phyloP scores from a whole-genome alignment of 1,140 invertebrate species.

The Anastrepha ludens region DNA sequence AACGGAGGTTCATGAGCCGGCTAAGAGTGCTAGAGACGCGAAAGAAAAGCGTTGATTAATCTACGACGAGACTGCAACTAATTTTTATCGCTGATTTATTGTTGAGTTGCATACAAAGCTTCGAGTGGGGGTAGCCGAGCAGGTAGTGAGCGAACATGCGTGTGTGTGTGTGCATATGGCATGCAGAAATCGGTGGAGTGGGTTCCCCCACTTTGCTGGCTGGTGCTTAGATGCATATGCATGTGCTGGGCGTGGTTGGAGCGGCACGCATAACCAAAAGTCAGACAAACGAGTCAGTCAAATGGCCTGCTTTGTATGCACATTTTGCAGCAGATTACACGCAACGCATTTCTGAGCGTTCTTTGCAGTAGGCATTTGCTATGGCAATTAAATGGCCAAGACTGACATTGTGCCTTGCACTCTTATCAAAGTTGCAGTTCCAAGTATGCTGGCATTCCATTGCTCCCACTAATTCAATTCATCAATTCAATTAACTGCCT shows the following conservation, averaged over 20 bases:
- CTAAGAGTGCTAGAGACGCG: neutral
- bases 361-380: neutral
- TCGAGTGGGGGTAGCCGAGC: neutral
- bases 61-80: neutral
- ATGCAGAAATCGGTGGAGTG: no score
- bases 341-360: neutral
- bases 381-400: neutral
- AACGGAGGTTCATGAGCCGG: neutral
- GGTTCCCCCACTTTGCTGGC: neutral
- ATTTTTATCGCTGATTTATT: constrained; percentile 21
- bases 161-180: neutral
- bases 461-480: constrained; percentile 1
- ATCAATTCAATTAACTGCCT: constrained; percentile 49
- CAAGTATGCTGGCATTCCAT: neutral
- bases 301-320: neutral
- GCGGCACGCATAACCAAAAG: neutral
- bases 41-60: constrained; percentile 20
- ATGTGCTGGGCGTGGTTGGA: neutral
- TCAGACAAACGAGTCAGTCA: neutral
- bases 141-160: neutral
- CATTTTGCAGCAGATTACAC: neutral
- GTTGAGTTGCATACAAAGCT: neutral
- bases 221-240: neutral
- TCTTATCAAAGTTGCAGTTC: constrained; percentile 21
- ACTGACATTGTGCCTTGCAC: neutral